Conservation (phyloP, 2,113 vertebrate genomes). For the Rhegmatorhina hoffmannsi region DNA sequence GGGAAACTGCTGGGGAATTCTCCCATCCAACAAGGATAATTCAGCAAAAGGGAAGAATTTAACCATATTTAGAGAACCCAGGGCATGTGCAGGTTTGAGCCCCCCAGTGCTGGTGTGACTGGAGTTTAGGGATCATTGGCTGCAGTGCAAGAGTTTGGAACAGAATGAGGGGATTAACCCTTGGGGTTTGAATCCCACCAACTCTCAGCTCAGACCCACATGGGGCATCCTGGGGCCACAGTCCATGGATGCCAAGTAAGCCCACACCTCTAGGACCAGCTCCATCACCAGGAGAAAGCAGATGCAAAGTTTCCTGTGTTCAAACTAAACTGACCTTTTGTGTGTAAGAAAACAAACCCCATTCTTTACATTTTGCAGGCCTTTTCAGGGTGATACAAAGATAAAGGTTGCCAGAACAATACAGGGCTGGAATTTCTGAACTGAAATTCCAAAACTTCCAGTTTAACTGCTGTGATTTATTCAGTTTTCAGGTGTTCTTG, state of each 20-base stretch:
- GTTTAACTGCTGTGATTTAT: background rate
- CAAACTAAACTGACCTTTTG: background rate
- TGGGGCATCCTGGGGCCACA: background rate
- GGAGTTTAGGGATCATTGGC: background rate
- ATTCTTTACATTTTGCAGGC: background rate
- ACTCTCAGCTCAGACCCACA: background rate
- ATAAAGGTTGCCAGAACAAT: conserved; percentile 1
- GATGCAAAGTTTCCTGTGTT: background rate
- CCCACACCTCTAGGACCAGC: background rate
- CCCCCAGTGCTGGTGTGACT: background rate
- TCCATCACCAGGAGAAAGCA: background rate
- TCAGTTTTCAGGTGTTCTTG: background rate
- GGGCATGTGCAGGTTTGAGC: background rate
- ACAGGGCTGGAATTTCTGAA: background rate
- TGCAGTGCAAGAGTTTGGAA: background rate
- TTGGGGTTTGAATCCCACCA: background rate
- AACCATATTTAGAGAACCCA: rapidly evolving
- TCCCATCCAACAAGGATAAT: background rate
- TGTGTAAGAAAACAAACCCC: background rate
- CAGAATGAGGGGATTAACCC: background rate
- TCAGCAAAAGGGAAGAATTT: background rate
- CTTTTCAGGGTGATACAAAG: background rate
- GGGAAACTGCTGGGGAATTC: background rate
- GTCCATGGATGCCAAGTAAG: background rate
- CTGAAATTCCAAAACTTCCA: background rate